Conservation (phyloP, 2,113 vertebrate genomes). For the Nesogale talazaci region DNA sequence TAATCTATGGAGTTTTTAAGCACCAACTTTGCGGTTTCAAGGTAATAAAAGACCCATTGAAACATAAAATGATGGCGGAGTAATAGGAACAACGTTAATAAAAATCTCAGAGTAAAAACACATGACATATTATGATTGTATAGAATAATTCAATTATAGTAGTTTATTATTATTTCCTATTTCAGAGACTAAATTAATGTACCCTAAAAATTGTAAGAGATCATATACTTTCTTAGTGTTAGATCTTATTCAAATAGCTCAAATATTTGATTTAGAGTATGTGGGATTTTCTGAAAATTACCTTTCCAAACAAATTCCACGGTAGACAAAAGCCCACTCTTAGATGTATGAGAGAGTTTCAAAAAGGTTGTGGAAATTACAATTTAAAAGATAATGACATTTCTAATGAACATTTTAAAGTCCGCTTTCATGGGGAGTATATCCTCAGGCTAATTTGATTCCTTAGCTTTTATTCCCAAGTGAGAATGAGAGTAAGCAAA, state of each 20-base stretch:
- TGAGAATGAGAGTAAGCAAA: neutral
- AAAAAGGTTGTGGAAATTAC: no score
- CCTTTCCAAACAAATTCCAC: constrained; percentile 11
- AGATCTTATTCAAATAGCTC: neutral
- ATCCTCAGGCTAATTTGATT: neutral
- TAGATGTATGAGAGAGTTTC: neutral
- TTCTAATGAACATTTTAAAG: no score
- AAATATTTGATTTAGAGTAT: constrained; percentile 9
- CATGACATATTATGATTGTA: neutral
- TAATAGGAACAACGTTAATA: neutral
- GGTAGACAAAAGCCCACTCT: neutral
- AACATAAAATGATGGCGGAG: constrained; percentile 24
- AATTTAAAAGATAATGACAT: no score
- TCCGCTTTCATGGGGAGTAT: neutral
- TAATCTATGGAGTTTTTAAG: no score
- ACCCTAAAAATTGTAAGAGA: neutral
- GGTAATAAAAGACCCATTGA: neutral
- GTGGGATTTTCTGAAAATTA: constrained; percentile 35
- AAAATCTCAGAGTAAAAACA: neutral
- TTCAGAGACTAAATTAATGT: constrained; percentile 7
- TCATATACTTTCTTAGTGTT: neutral
- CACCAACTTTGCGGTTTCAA: neutral
- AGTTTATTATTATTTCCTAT: neutral
- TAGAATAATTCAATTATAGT: constrained; percentile 28
- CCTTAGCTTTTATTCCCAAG: neutral